These are phyloP conservation scores for Hirtodrosophila alboralis DNA, from an alignment of 2,888 invertebrate species.

Conservation along the genomic window DNA sequence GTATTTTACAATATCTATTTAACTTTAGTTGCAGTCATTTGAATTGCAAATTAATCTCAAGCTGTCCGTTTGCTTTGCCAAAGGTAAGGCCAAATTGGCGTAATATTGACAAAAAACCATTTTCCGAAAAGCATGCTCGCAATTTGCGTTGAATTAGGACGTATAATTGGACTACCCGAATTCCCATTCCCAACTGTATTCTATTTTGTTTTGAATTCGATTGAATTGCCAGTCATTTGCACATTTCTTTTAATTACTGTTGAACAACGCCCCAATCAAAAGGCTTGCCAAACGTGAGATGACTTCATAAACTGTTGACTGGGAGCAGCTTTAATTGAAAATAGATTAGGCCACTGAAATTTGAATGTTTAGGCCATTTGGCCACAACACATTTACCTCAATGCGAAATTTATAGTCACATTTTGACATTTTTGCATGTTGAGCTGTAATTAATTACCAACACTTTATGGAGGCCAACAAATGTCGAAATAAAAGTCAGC, in stretches of 20 bases:
- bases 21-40: slow-evolving; percentile 71
- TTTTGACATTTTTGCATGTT: slow-evolving; percentile 70
- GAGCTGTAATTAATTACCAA: slow-evolving; percentile 66
- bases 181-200: too few relatives aligned
- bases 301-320: slow-evolving; percentile 44
- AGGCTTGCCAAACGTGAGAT: slow-evolving; percentile 51
- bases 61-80: slow-evolving; percentile 27
- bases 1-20: slow-evolving; percentile 71
- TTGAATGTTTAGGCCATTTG: slow-evolving; percentile 38
- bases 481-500: slow-evolving; percentile 70
- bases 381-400: slow-evolving; percentile 30
- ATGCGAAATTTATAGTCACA: slow-evolving; percentile 47
- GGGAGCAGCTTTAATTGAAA: slow-evolving; percentile 56
- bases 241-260: slow-evolving; percentile 55
- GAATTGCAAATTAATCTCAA: slow-evolving; percentile 73
- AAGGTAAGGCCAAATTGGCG: slow-evolving; percentile 38
- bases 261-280: slow-evolving; percentile 29
- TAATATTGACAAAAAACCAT: slow-evolving; percentile 27
- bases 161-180: slow-evolving; percentile 11
- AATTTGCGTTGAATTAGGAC: slow-evolving; percentile 13
- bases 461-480: slow-evolving; percentile 52
- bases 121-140: slow-evolving; percentile 12
- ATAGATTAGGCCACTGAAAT: slow-evolving; percentile 44
- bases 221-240: slow-evolving; percentile 51
- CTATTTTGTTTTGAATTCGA: slow-evolving; percentile 23